These are phyloP conservation scores for Lindbergichthys nudifrons DNA, from an alignment of 2,797 vertebrate genomes.

Conservation along the genomic window DNA sequence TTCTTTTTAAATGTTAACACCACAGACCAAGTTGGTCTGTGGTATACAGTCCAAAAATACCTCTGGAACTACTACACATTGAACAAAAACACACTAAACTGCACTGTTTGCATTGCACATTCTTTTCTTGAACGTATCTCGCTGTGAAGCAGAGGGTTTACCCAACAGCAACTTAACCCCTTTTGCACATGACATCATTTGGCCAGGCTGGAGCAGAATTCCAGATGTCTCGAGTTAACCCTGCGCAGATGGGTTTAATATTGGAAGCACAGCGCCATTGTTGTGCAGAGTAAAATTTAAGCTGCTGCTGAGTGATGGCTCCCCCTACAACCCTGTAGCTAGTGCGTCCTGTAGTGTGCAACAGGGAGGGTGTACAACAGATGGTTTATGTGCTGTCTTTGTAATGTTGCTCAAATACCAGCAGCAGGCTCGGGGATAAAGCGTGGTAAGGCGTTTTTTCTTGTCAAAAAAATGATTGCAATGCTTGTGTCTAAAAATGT, in stretches of 20 bases:
- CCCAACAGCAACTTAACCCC: constrained; percentile 62
- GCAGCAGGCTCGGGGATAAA: constrained; percentile 22
- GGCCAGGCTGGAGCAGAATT: constrained; percentile 46
- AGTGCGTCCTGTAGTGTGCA: constrained; percentile 39
- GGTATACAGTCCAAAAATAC: too few relatives aligned
- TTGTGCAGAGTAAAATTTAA: constrained; percentile 57
- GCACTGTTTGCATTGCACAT: constrained; percentile 26
- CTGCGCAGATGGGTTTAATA: constrained; percentile 69
- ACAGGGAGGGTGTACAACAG: constrained; percentile 52
- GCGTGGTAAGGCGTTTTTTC: background rate
- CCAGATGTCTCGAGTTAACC: constrained; percentile 75
- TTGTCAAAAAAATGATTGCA: constrained; percentile 30
- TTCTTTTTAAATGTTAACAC: too few relatives aligned
- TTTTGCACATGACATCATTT: constrained; percentile 70
- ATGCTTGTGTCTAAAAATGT: constrained; percentile 15
- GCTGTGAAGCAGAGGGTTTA: constrained; percentile 45
- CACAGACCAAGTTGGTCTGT: too few relatives aligned
- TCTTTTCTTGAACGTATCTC: constrained; percentile 34
- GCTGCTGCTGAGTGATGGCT: constrained; percentile 64
- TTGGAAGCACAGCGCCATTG: constrained; percentile 52
- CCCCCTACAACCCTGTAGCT: constrained; percentile 43
- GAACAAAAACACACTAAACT: background rate
- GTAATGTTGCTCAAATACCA: constrained; percentile 36
- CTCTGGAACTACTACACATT: background rate
- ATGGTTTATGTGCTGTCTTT: constrained; percentile 45